Evolutionary conservation across 92 coral and sea anemone species (phyloP).

Genomic region (Heteractis magnifica): DNA sequence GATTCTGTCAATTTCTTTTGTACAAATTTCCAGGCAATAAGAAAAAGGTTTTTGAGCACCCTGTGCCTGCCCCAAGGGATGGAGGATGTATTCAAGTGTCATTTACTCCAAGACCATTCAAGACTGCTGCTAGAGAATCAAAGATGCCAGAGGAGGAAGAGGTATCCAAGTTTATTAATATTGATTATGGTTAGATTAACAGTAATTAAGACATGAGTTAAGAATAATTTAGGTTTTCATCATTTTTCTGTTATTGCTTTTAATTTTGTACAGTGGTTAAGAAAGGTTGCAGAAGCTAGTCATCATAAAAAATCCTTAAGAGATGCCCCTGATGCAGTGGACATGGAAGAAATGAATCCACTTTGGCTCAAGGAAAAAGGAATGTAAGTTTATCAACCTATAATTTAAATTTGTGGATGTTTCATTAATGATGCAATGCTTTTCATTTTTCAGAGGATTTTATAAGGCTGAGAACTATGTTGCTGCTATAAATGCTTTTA

Average conservation of each 20-base stretch:
- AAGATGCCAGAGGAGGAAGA: slow-evolving; percentile 98
- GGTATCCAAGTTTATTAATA: slow-evolving; percentile 37
- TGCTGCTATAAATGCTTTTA: slow-evolving; percentile 97
- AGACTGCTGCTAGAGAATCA: slow-evolving; percentile 95
- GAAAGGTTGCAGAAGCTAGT: slow-evolving; percentile 86
- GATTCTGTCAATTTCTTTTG: neutral
- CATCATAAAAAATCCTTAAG: slow-evolving; percentile 61
- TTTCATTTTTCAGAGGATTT: slow-evolving; percentile 64
- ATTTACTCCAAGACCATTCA: slow-evolving; percentile 87
- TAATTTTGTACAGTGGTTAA: slow-evolving; percentile 76
- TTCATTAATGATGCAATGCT: neutral
- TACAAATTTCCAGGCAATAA: slow-evolving; percentile 1
- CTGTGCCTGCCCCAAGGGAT: slow-evolving; percentile 82
- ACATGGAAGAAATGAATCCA: slow-evolving; percentile 97
- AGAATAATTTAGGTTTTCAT: too few species aligned
- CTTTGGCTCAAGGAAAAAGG: slow-evolving; percentile 98
- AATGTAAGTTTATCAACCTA: slow-evolving; percentile 50
- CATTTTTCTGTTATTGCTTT: neutral
- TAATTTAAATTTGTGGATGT: neutral
- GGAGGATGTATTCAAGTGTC: slow-evolving; percentile 87
- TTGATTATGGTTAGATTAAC: neutral
- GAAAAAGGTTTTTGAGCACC: slow-evolving; percentile 59
- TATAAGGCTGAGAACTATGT: slow-evolving; percentile 84
- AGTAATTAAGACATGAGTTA: too few species aligned
- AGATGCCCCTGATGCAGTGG: slow-evolving; percentile 83